These are phyloP conservation scores for Argentina silus DNA, from an alignment of 2,797 vertebrate species.

Conservation along the genomic window DNA sequence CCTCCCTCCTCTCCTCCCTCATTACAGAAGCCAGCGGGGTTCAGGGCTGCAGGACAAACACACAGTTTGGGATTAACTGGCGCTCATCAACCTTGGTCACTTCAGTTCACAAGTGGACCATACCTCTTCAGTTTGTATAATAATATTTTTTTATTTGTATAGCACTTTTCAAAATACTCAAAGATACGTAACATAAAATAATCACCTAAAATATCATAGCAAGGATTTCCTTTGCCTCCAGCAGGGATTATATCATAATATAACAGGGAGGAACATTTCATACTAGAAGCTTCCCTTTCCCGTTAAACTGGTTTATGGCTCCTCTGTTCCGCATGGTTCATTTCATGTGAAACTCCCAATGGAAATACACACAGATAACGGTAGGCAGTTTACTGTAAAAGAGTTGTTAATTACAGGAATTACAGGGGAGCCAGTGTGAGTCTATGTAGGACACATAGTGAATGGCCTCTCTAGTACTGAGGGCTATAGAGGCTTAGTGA, in stretches of 20 bases:
- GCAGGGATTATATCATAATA: background rate
- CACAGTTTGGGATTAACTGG: background rate
- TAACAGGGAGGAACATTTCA: too few relatives aligned
- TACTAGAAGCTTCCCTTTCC: background rate
- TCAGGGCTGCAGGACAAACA: background rate
- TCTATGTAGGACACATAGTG: background rate
- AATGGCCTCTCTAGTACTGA: constrained; percentile 11
- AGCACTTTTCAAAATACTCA: too few relatives aligned
- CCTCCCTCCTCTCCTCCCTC: background rate
- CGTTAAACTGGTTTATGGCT: background rate
- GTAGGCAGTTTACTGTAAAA: background rate
- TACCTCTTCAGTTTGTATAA: too few relatives aligned
- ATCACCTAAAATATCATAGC: too few relatives aligned
- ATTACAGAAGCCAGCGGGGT: background rate
- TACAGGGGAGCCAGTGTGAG: background rate
- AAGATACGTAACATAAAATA: too few relatives aligned
- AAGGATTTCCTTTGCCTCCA: background rate
- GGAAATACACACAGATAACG: background rate
- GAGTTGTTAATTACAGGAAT: background rate
- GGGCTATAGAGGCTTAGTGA: constrained; percentile 12
- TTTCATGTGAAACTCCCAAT: background rate
- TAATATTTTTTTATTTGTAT: too few relatives aligned
- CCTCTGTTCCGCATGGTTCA: background rate
- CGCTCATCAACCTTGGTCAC: too few relatives aligned
- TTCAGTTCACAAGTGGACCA: too few relatives aligned